These are phyloP conservation scores for Ips typographus DNA, from an alignment of 1,140 invertebrate species.

Conservation along the genomic window DNA sequence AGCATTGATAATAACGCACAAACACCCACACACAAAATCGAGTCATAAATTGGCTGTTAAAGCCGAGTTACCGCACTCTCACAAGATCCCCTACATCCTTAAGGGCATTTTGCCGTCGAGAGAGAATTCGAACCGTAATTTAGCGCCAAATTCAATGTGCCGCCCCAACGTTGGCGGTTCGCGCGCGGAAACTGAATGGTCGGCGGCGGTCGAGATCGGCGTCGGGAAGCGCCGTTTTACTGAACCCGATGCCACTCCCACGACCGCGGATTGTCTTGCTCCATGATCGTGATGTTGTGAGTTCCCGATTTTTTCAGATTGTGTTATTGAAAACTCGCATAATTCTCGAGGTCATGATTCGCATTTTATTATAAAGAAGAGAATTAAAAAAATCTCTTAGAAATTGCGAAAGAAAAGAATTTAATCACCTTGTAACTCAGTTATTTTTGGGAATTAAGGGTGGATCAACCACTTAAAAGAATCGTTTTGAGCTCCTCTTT, in stretches of 20 bases:
- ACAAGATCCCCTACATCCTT: background rate
- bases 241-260: constrained; percentile 25
- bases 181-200: constrained; percentile 9
- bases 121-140: background rate
- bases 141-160: background rate
- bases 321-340: too few relatives aligned
- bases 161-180: constrained; percentile 1
- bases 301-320: background rate
- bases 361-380: background rate
- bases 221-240: constrained; percentile 22
- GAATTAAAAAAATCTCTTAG: too few relatives aligned
- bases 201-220: constrained; percentile 10
- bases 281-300: background rate
- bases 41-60: background rate
- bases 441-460: too few relatives aligned
- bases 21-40: background rate
- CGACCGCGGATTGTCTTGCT: constrained; percentile 21
- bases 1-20: background rate
- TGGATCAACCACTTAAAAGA: too few relatives aligned
- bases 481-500: too few relatives aligned
- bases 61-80: background rate
- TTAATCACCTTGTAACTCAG: too few relatives aligned
- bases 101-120: background rate
- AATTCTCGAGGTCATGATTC: too few relatives aligned
- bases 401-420: too few relatives aligned